These are phyloP conservation scores for Corynorhinus townsendii DNA, from an alignment of 2,113 vertebrate genomes.

Conservation along the genomic window DNA sequence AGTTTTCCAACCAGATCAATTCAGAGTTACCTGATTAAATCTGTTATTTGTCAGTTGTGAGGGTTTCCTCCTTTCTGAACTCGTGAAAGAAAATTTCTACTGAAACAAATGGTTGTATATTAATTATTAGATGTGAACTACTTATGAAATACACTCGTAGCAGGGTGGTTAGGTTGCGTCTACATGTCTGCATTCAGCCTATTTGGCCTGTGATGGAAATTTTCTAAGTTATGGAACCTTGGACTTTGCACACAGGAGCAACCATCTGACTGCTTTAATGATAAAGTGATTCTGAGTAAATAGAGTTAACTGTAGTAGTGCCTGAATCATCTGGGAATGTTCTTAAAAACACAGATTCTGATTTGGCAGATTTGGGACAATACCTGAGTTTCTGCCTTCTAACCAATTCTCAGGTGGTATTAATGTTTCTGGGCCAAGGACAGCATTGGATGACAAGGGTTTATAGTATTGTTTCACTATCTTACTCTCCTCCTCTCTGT, in stretches of 20 bases:
- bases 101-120: background rate
- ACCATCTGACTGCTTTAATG: background rate
- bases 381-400: background rate
- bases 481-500: background rate
- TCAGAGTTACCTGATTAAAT: slow-evolving; percentile 30
- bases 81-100: background rate
- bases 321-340: background rate
- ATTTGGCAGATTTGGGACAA: background rate
- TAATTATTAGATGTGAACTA: background rate
- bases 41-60: background rate
- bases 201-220: background rate
- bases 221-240: background rate
- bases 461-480: background rate
- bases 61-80: slow-evolving; percentile 17
- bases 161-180: background rate
- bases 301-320: background rate
- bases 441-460: background rate
- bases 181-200: background rate
- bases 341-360: slow-evolving; percentile 11
- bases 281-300: background rate
- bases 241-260: background rate
- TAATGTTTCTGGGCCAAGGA: background rate
- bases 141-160: background rate
- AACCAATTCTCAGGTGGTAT: background rate
- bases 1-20: slow-evolving; percentile 18